phyloP scores from a whole-genome alignment of 2,888 invertebrate genomes.

The Caenorhabditis becei region DNA sequence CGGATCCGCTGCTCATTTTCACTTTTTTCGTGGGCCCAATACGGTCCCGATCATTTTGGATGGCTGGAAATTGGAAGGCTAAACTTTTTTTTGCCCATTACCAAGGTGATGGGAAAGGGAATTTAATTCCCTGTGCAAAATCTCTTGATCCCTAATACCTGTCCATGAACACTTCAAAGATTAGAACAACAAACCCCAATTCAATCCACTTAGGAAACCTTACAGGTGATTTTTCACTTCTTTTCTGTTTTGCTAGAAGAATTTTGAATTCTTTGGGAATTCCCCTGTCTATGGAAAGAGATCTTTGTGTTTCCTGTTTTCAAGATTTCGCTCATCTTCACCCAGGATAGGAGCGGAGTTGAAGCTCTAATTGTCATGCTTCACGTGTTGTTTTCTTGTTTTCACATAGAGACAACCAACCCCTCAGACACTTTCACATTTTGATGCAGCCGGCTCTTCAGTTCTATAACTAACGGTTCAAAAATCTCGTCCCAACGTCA shows the following conservation, averaged over 20 bases:
- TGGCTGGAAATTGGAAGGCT: slow-evolving; percentile 74
- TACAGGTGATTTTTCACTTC: slow-evolving; percentile 11
- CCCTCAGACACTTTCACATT: slow-evolving; percentile 2
- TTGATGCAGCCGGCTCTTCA: slow-evolving; percentile 1
- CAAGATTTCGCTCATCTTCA: slow-evolving; percentile 18
- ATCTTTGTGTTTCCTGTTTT: slow-evolving; percentile 36
- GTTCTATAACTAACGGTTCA: slow-evolving; percentile 22
- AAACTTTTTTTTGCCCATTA: slow-evolving; percentile 47
- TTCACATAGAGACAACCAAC: neutral
- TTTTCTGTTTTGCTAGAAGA: too few relatives aligned
- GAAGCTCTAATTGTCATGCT: slow-evolving; percentile 36
- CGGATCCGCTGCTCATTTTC: slow-evolving; percentile 73
- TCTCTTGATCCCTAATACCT: neutral
- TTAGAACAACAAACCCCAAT: neutral
- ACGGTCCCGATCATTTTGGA: slow-evolving; percentile 81
- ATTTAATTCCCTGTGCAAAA: too few relatives aligned
- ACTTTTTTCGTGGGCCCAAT: slow-evolving; percentile 81
- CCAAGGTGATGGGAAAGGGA: slow-evolving; percentile 10
- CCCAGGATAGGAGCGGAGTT: slow-evolving; percentile 6
- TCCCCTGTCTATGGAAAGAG: too few relatives aligned
- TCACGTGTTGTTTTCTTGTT: slow-evolving; percentile 20
- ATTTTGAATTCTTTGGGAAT: too few relatives aligned
- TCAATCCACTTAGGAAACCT: neutral
- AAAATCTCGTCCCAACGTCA: slow-evolving; percentile 38
- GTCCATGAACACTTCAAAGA: neutral